Percentiles rank a stretch among this genome's conserved stretches.
phyloP scores from a whole-genome alignment of 2,888 invertebrate genomes.

The Sussaba pulchella region DNA sequence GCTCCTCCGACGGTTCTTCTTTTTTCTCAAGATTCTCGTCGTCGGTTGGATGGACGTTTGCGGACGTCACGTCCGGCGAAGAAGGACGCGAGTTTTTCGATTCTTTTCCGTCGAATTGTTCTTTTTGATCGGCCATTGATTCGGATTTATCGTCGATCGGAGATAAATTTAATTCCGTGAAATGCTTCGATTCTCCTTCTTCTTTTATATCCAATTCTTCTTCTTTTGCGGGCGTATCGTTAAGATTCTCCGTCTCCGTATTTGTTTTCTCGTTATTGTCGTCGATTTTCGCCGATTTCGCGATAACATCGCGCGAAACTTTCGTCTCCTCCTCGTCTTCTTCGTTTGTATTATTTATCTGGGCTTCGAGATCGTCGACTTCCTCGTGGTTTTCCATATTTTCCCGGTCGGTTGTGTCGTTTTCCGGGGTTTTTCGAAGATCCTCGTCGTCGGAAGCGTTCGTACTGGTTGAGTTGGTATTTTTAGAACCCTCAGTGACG shows the following conservation, averaged over 20 bases:
- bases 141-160: background rate
- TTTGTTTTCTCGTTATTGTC: background rate
- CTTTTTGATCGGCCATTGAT: background rate
- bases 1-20: background rate
- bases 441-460: background rate
- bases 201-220: slow-evolving; percentile 1
- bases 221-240: background rate
- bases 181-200: background rate
- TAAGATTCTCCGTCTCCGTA: background rate
- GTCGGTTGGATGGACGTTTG: background rate
- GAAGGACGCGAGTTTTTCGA: background rate
- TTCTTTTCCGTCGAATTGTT: background rate
- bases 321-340: background rate
- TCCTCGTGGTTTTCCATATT: background rate
- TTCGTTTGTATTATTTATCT: background rate
- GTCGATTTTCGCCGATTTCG: background rate
- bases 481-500: background rate
- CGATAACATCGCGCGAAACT: background rate
- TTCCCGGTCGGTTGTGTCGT: background rate
- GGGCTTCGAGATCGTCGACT: no score
- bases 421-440: slow-evolving; percentile 12
- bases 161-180: slow-evolving; percentile 1
- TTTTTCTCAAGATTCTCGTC: background rate
- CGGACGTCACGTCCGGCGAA: background rate
- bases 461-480: background rate